Evolutionary conservation across 2,888 invertebrate genomes (phyloP).

Genomic region (Galerucella calmariensis): DNA sequence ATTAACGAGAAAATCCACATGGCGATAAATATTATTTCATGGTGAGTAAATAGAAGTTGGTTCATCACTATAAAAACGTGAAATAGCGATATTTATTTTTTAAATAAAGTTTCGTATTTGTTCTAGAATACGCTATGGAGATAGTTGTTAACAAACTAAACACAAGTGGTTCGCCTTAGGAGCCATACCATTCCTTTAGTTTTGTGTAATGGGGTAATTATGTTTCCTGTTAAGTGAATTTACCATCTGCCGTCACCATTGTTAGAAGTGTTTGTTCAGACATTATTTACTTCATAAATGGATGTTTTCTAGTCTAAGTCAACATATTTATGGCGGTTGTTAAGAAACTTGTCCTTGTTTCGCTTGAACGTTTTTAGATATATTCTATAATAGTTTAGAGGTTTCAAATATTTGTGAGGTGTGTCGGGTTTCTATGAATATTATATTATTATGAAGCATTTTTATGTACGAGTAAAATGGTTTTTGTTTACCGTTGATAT

Average conservation of each 20-base stretch:
- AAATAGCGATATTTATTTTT: background rate
- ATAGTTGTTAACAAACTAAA: conserved; percentile 17
- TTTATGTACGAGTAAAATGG: background rate
- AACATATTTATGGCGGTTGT: conserved; percentile 21
- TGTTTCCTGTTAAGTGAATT: conserved; percentile 24
- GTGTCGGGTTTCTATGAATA: conserved; percentile 11
- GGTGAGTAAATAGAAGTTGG: background rate
- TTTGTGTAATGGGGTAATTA: conserved; percentile 24
- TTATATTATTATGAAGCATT: background rate
- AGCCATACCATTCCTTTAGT: conserved; percentile 20
- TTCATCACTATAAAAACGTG: background rate
- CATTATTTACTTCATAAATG: conserved; percentile 24
- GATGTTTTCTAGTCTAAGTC: conserved; percentile 21
- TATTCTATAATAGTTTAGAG: conserved; percentile 10
- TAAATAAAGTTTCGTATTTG: conserved; percentile 2
- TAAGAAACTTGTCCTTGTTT: conserved; percentile 20
- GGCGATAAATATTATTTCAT: background rate
- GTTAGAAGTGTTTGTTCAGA: conserved; percentile 23
- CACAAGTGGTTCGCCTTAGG: conserved; percentile 17
- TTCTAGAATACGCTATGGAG: conserved; percentile 11
- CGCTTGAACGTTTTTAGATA: conserved; percentile 6
- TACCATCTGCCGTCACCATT: conserved; percentile 21
- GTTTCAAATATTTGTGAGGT: conserved; percentile 22
- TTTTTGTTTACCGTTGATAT: background rate
- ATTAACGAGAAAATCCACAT: too few relatives aligned